phyloP scores from a whole-genome alignment of 2,113 vertebrate genomes.

The Sinocyclocheilus maitianheensis region DNA sequence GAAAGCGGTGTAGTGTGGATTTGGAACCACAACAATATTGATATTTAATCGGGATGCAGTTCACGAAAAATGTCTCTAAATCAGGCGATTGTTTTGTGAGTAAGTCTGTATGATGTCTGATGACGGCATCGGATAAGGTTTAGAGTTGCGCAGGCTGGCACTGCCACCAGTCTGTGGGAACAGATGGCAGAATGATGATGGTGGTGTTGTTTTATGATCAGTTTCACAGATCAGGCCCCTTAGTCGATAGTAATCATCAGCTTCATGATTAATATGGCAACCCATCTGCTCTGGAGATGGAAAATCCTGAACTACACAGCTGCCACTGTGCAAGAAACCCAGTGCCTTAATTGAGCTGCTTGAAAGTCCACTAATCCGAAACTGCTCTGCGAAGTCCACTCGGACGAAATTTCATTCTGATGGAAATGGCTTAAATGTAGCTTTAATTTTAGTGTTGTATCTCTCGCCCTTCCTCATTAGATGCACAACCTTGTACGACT shows the following conservation, averaged over 20 bases:
- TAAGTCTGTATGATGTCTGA: constrained; percentile 10
- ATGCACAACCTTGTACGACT: not conserved
- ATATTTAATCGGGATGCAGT: not conserved
- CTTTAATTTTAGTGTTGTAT: not conserved
- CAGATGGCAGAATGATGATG: constrained; percentile 44
- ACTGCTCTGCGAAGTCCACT: not conserved
- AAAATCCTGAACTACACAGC: constrained; percentile 78
- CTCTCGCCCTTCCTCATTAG: not conserved
- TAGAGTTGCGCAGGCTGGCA: constrained; percentile 1
- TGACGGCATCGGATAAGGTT: constrained; percentile 8
- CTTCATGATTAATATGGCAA: constrained; percentile 74
- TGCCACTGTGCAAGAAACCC: constrained; percentile 59
- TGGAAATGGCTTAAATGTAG: not conserved
- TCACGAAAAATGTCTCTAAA: not conserved
- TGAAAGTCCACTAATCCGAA: constrained; percentile 6
- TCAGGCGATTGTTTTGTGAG: constrained; percentile 9
- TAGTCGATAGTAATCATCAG: constrained; percentile 72
- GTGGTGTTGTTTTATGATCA: constrained; percentile 70
- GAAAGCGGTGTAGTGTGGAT: not conserved
- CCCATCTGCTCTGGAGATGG: constrained; percentile 77
- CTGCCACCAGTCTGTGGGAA: constrained; percentile 20
- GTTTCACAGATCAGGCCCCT: constrained; percentile 67
- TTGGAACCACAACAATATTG: not conserved
- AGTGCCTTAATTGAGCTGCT: constrained; percentile 29
- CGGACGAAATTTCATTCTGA: not conserved